These are phyloP conservation scores for Todiramphus chloris DNA, from an alignment of 2,113 vertebrate genomes.

Conservation along the genomic window DNA sequence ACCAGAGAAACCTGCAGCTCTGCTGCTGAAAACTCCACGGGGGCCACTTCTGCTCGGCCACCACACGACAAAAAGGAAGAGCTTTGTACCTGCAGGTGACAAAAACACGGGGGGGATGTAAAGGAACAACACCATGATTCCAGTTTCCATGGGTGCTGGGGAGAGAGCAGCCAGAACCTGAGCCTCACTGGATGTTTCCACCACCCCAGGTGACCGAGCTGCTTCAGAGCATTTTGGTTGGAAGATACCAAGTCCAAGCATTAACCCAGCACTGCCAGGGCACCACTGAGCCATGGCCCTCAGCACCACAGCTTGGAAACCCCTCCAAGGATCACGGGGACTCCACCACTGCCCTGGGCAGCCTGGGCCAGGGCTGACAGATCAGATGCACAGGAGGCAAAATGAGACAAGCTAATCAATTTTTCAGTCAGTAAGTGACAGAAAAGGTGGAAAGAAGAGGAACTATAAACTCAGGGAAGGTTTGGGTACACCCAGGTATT, in stretches of 20 bases:
- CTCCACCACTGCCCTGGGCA: too few relatives aligned
- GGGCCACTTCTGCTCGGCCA: rapidly evolving
- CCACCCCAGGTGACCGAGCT: too few relatives aligned
- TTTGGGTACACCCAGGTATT: neutral
- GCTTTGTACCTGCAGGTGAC: neutral
- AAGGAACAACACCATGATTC: neutral
- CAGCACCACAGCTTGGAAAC: too few relatives aligned
- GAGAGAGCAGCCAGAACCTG: neutral
- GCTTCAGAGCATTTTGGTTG: neutral
- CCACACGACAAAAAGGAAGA: too few relatives aligned
- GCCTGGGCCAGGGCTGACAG: too few relatives aligned
- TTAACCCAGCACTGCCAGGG: too few relatives aligned
- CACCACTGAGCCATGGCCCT: too few relatives aligned
- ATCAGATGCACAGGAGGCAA: neutral
- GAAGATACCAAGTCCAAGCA: too few relatives aligned
- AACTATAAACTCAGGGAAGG: neutral
- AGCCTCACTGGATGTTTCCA: too few relatives aligned
- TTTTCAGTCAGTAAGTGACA: neutral
- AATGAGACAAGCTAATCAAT: neutral
- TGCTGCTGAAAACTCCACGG: neutral
- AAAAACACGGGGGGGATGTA: neutral
- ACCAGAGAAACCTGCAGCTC: neutral
- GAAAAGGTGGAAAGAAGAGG: neutral
- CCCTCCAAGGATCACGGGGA: too few relatives aligned
- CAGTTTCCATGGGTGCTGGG: too few relatives aligned